A percentile compares a stretch with the other conserved stretches of the same genome.
Conservation (phyloP, 2,888 invertebrate species). For the Acanthacorydalis orientalis region DNA sequence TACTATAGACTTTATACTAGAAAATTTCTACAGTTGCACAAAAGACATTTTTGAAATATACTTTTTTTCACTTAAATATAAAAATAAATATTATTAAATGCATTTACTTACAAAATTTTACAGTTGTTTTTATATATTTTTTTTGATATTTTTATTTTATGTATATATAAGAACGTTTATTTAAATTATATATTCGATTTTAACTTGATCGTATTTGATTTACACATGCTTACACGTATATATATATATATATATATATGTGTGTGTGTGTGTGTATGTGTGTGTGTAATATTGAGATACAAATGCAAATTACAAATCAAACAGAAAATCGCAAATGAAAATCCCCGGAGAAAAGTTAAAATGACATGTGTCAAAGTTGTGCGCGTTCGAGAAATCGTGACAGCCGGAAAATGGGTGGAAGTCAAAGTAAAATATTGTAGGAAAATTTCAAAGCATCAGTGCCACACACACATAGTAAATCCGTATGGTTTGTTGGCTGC, state of each 20-base stretch:
- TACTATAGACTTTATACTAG: no score
- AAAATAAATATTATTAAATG: no score
- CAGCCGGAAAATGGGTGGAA: slow-evolving; percentile 21
- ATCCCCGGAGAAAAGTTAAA: slow-evolving; percentile 11
- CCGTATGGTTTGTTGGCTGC: slow-evolving; percentile 9
- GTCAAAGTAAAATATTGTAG: slow-evolving; percentile 20
- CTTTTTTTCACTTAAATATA: no score
- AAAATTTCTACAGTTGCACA: no score
- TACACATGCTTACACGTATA: not conserved
- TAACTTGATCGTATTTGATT: no score
- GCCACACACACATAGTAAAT: slow-evolving; percentile 8
- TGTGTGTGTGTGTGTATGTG: not conserved
- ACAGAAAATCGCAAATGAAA: slow-evolving; percentile 2
- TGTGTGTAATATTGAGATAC: not conserved
- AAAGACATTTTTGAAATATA: no score
- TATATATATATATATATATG: not conserved
- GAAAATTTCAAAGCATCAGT: slow-evolving; percentile 22
- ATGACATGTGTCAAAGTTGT: slow-evolving; percentile 19
- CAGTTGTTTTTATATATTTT: no score
- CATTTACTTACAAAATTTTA: no score
- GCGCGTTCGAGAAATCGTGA: slow-evolving; percentile 14
- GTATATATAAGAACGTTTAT: no score
- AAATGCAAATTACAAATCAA: slow-evolving; percentile 3
- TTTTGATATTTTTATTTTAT: no score
- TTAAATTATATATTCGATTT: no score